Evolutionary conservation across 2,888 invertebrate species (phyloP).

Genomic region (Epinotia ramella): DNA sequence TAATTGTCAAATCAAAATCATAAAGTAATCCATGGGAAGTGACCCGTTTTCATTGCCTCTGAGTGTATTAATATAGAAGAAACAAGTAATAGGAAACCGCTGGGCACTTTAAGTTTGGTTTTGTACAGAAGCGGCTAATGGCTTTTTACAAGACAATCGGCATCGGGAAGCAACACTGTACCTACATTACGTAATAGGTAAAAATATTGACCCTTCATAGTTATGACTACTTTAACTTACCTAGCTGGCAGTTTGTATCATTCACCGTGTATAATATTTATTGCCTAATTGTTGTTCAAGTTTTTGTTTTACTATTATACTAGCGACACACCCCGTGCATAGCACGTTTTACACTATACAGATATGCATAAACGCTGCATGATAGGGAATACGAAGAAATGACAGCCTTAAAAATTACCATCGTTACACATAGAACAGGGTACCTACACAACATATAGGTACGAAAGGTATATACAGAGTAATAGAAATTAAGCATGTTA

Average conservation of each 20-base stretch:
- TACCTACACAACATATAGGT: no score
- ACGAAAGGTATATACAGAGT: no score
- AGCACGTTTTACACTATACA: neutral
- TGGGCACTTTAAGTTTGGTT: neutral
- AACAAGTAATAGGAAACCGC: neutral
- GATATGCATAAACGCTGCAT: neutral
- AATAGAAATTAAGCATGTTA: neutral
- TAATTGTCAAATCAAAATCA: no score
- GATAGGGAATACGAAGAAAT: no score
- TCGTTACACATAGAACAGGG: no score
- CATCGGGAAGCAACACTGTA: neutral
- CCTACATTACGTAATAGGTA: neutral
- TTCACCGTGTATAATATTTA: neutral
- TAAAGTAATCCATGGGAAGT: no score
- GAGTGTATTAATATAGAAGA: no score
- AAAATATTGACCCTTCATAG: conserved; percentile 3
- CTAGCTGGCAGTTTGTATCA: neutral
- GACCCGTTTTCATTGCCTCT: no score
- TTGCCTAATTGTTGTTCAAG: neutral
- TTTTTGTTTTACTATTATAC: neutral
- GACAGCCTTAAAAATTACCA: no score
- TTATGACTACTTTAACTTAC: neutral
- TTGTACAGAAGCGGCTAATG: neutral
- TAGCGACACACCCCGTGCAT: neutral
- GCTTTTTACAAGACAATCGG: neutral